These are phyloP conservation scores for Chouioia cunea DNA, from an alignment of 2,888 invertebrate species.

Conservation along the genomic window DNA sequence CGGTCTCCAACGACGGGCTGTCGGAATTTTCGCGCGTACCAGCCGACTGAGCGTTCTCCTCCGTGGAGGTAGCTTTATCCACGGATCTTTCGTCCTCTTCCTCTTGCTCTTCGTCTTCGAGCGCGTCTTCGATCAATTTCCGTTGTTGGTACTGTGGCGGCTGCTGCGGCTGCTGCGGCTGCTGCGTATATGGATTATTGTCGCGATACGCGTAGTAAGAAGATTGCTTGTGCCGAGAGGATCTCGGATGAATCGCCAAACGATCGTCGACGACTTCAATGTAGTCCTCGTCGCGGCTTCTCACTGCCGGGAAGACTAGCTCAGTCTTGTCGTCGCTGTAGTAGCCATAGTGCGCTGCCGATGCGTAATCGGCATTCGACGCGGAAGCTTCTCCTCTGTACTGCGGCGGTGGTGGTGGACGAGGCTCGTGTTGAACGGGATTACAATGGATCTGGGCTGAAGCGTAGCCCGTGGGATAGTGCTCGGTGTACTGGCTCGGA, in stretches of 20 bases:
- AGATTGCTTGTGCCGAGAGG: background rate
- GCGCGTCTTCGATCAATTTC: constrained; percentile 11
- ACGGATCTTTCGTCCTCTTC: constrained; percentile 29
- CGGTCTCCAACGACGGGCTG: constrained; percentile 45
- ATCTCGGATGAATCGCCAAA: background rate
- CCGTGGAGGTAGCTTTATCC: constrained; percentile 38
- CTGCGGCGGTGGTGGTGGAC: constrained; percentile 13
- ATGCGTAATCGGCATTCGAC: constrained; percentile 18
- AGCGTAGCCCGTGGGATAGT: constrained; percentile 33
- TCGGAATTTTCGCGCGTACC: constrained; percentile 40
- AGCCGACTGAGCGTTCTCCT: constrained; percentile 23
- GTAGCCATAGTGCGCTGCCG: constrained; percentile 52
- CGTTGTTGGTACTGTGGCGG: background rate
- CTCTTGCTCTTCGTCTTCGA: constrained; percentile 43
- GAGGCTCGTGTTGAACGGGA: background rate
- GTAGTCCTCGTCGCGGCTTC: constrained; percentile 50
- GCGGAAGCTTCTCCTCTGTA: constrained; percentile 2
- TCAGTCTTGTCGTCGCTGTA: constrained; percentile 57
- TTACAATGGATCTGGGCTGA: constrained; percentile 30
- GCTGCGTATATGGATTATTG: constrained; percentile 7
- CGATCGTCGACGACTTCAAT: constrained; percentile 47
- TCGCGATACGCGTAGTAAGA: constrained; percentile 7
- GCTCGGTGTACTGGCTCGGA: constrained; percentile 54
- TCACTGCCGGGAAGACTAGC: constrained; percentile 53
- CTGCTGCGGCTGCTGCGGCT: background rate